Percentiles rank a stretch among this genome's conserved stretches.
phyloP scores from a whole-genome alignment of 1,140 invertebrate species.

The Ceratoteleas bidentatus region DNA sequence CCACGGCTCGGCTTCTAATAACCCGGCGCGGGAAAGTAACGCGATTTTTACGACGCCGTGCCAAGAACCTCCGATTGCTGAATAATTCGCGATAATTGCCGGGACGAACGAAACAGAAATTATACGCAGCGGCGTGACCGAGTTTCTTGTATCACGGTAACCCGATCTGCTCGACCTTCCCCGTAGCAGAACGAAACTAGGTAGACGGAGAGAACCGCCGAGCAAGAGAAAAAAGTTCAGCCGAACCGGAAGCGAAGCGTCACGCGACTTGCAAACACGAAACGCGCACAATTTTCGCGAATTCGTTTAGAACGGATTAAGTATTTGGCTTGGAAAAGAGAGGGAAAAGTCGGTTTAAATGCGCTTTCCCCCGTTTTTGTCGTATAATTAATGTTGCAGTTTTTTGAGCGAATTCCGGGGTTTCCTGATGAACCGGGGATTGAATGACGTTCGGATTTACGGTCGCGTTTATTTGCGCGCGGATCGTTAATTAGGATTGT shows the following conservation, averaged over 20 bases:
- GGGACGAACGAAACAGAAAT: slow-evolving; percentile 27
- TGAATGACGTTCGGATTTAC: slow-evolving; percentile 18
- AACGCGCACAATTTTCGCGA: slow-evolving; percentile 14
- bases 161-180: slow-evolving; percentile 63
- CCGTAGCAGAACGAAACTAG: background rate
- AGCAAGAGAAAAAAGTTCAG: slow-evolving; percentile 37
- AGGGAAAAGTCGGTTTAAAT: background rate
- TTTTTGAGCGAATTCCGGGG: background rate
- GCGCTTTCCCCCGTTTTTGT: background rate
- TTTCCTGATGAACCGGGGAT: slow-evolving; percentile 11
- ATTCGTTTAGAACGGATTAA: slow-evolving; percentile 45
- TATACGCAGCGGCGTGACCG: slow-evolving; percentile 55
- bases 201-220: background rate
- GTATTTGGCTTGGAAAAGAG: slow-evolving; percentile 39
- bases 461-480: slow-evolving; percentile 8
- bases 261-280: slow-evolving; percentile 67
- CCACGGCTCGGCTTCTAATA: slow-evolving; percentile 23
- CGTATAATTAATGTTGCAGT: too few species aligned
- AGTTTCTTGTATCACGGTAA: slow-evolving; percentile 65
- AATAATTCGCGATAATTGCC: slow-evolving; percentile 34
- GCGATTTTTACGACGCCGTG: slow-evolving; percentile 22
- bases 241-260: slow-evolving; percentile 53
- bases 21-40: background rate
- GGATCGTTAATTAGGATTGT: slow-evolving; percentile 3
- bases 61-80: slow-evolving; percentile 37